phyloP scores from a whole-genome alignment of 2,888 invertebrate species.

The Heliconius charithonia region DNA sequence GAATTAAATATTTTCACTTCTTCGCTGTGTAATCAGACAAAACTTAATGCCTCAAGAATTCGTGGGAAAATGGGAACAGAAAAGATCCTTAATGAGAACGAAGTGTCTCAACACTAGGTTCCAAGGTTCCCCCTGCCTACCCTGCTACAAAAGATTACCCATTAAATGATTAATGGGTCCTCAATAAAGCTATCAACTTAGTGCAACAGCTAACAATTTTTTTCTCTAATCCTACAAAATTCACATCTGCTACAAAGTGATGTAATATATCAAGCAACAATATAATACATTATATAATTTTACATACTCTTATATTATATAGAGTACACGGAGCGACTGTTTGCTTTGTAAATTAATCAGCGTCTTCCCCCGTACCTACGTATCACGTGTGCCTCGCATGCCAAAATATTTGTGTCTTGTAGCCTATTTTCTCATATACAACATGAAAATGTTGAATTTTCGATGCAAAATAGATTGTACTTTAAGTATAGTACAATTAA shows the following conservation, averaged over 20 bases:
- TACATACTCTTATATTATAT: conserved; percentile 4
- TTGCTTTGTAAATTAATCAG: conserved; percentile 32
- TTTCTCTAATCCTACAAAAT: background rate
- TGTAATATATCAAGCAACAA: background rate
- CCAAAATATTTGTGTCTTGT: conserved; percentile 28
- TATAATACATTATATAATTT: conserved; percentile 17
- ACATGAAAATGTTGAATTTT: background rate
- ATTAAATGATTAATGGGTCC: too few species aligned
- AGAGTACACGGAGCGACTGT: conserved; percentile 17
- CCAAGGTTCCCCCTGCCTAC: too few species aligned
- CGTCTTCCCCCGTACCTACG: conserved; percentile 7
- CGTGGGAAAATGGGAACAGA: too few species aligned
- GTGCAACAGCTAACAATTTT: background rate
- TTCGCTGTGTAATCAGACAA: too few species aligned
- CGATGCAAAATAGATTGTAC: background rate
- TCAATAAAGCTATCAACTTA: too few species aligned
- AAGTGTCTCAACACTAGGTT: too few species aligned
- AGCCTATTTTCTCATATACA: conserved; percentile 7
- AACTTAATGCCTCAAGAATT: too few species aligned
- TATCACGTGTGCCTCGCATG: conserved; percentile 28
- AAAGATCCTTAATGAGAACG: too few species aligned
- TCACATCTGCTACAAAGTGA: background rate
- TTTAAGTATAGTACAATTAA: too few species aligned
- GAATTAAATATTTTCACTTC: too few species aligned
- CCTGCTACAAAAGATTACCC: too few species aligned